Evolutionary conservation across 1,140 invertebrate species (phyloP).

Genomic region (Drosophila sp.): DNA sequence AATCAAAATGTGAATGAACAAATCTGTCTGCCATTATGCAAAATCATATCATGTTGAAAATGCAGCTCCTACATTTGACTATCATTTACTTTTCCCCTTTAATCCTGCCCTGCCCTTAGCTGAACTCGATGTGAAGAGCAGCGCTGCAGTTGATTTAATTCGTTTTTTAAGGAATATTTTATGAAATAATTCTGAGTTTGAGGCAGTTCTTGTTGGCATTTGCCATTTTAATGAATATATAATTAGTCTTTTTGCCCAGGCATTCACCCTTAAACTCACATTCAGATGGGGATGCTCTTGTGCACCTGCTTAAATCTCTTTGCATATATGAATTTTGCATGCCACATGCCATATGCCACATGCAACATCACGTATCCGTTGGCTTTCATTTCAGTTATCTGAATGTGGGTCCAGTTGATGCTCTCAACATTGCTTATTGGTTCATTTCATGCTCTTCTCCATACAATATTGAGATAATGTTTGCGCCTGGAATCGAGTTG

Average conservation of each 20-base stretch:
- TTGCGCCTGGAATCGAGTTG: conserved; percentile 34
- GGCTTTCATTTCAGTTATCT: conserved; percentile 26
- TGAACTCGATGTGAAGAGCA: not conserved
- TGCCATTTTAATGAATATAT: conserved; percentile 81
- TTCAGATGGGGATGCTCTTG: conserved; percentile 23
- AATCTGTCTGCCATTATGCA: conserved; percentile 35
- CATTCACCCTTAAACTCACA: conserved; percentile 36
- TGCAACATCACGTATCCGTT: conserved; percentile 43
- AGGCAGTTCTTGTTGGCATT: conserved; percentile 53
- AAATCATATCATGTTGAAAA: conserved; percentile 32
- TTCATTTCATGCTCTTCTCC: conserved; percentile 61
- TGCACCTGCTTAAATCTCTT: conserved; percentile 47
- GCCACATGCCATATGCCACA: conserved; percentile 46
- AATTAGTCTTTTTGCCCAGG: conserved; percentile 76
- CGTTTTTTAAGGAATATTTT: conserved; percentile 30
- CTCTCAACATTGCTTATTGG: conserved; percentile 58
- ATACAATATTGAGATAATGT: conserved; percentile 78
- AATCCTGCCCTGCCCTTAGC: not conserved
- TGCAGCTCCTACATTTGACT: not conserved
- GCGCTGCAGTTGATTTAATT: conserved; percentile 14
- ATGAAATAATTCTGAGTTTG: conserved; percentile 11
- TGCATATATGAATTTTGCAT: conserved; percentile 51
- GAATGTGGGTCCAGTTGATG: conserved; percentile 43
- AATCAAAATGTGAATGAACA: conserved; percentile 34
- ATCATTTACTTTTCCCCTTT: not conserved